Evolutionary conservation across 2,888 invertebrate genomes (phyloP), one percentile per base, ranked within the genome.

Genomic region (Hydropsyche betteni): DNA sequence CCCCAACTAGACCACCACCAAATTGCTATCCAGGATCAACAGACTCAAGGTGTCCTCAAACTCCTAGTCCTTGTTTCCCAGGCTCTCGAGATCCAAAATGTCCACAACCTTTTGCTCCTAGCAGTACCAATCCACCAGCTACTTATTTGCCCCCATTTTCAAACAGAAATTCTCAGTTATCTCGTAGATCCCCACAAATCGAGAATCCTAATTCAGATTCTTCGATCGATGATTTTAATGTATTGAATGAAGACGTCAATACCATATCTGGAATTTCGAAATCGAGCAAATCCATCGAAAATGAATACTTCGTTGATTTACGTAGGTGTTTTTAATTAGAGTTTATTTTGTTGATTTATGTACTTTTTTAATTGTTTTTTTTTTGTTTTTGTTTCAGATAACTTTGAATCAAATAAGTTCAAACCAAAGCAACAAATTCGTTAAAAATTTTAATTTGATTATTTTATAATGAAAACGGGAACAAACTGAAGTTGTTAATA

Each of bases 111-210:
- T 2, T 82, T 77, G 73, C 78, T 77, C 69, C 77, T 12, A 78
- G 76, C 14, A 80, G 81, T 76, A 51, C 53, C 81, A 81, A 34
- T 80, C 79, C 80, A 8, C 80, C 80, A 14, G 83, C 86, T 0
- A 86, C 86, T 8, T 88, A 88, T 79, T 82, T 88, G 50, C 87
- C 88, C 5, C 88, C 88, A 10, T 85, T 86, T 80, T 85, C 86
- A 78, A 86, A 87, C 80, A 86, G 86, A 82, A 80, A 0, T 83
- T 83, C 76, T 81, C 85, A 5, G 78, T 80, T 14, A 82, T 84
- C 77, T 78, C 80, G 64, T 34, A 69, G n/a, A 10, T 44, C 14
- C 7, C 14, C n/a, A 14, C 34, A 69, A 69, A n/a, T 14, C 10
- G 38, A 69, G 4, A n/a, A 1, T 36, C 14, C 44, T 44, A 69